Percentiles rank a stretch among this genome's conserved stretches.
Evolutionary conservation across 2,888 invertebrate genomes (phyloP).

Genomic region (Sesia apiformis): DNA sequence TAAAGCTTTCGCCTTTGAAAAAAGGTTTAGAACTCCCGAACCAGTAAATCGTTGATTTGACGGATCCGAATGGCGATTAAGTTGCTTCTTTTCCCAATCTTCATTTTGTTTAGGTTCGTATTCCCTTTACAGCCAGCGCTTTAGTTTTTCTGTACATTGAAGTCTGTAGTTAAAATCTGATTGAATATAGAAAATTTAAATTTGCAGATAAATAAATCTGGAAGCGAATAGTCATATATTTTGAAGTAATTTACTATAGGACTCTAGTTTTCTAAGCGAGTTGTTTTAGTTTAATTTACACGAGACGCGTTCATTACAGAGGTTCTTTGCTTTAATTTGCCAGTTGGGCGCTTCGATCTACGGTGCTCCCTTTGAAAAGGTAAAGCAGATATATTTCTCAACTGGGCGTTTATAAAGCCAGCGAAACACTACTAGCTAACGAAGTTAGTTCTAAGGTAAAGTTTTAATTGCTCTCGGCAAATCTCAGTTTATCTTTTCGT

Average conservation of each 20-base stretch:
- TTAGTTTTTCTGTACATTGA: background rate
- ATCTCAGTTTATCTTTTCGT: constrained; percentile 69
- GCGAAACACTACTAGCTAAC: constrained; percentile 59
- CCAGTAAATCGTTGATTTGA: constrained; percentile 15
- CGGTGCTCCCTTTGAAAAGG: constrained; percentile 40
- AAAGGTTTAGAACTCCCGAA: constrained; percentile 20
- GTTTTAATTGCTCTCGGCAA: constrained; percentile 71
- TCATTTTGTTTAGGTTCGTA: background rate
- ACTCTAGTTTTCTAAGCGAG: background rate
- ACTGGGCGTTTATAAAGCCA: constrained; percentile 43
- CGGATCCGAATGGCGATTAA: constrained; percentile 20
- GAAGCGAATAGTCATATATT: background rate
- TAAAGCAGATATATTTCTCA: constrained; percentile 52
- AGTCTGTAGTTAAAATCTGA: background rate
- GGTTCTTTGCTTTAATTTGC: constrained; percentile 41
- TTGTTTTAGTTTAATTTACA: constrained; percentile 27
- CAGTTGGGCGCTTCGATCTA: constrained; percentile 44
- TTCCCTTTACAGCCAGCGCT: background rate
- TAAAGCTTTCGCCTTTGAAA: constrained; percentile 23
- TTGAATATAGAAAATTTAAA: no score
- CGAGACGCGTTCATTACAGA: constrained; percentile 38
- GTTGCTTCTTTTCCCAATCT: constrained; percentile 9
- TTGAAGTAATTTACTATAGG: background rate
- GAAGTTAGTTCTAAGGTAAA: constrained; percentile 69
- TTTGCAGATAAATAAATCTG: no score